phyloP scores from a whole-genome alignment of 2,113 vertebrate genomes.

The Hypanus sabinus region DNA sequence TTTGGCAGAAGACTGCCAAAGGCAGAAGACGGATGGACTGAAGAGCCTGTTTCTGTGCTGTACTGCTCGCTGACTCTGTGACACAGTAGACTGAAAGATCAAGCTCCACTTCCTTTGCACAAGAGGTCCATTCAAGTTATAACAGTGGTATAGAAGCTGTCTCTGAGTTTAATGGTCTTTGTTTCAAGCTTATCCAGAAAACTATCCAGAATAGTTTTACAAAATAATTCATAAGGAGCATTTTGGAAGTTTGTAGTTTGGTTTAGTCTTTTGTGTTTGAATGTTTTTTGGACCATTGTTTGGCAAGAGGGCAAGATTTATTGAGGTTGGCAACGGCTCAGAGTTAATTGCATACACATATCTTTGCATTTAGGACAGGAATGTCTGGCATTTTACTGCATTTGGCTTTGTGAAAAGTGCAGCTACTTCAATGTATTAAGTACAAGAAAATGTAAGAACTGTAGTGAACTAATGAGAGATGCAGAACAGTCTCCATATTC shows the following conservation, averaged over 20 bases:
- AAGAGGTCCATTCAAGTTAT: no score
- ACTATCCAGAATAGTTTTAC: neutral
- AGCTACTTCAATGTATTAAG: constrained; percentile 33
- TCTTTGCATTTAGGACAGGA: constrained; percentile 3
- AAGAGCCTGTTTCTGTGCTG: no score
- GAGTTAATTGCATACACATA: neutral
- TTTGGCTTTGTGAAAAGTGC: constrained; percentile 39
- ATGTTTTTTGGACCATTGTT: neutral
- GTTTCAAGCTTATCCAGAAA: no score
- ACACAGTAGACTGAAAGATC: no score
- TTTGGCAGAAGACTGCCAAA: no score
- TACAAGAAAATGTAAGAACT: constrained; percentile 19
- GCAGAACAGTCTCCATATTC: neutral
- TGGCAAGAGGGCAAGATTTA: neutral
- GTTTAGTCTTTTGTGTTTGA: neutral
- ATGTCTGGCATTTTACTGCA: constrained; percentile 28
- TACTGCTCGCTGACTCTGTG: no score
- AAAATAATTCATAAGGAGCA: neutral
- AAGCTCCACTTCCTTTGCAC: no score
- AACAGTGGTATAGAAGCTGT: no score
- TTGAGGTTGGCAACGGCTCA: neutral
- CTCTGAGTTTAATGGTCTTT: no score
- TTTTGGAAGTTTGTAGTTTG: neutral
- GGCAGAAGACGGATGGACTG: no score
- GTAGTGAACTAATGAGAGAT: neutral